Conservation (phyloP, 2,113 vertebrate genomes). For the Tragelaphus scriptus region DNA sequence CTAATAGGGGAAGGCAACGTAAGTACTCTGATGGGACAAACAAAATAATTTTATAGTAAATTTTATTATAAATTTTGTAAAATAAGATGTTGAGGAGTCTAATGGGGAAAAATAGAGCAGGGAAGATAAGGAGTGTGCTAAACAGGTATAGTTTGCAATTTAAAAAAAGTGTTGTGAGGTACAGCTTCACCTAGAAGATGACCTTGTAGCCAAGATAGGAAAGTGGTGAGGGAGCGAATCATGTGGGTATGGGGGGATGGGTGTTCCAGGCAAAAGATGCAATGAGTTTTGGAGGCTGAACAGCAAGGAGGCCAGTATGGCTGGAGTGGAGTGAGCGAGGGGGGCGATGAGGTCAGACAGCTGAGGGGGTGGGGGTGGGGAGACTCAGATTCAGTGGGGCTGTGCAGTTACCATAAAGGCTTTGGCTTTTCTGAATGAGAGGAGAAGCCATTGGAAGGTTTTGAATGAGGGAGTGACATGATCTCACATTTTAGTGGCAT, state of each 20-base stretch:
- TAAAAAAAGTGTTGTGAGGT: neutral
- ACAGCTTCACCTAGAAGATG: neutral
- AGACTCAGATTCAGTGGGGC: neutral
- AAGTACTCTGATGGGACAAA: neutral
- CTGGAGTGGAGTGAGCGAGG: neutral
- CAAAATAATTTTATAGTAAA: neutral
- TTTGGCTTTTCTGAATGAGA: neutral
- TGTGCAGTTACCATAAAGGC: neutral
- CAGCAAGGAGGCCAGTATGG: neutral
- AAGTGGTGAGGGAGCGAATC: accelerated
- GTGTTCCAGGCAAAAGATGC: neutral
- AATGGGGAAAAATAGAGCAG: neutral
- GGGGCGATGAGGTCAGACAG: neutral
- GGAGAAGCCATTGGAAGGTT: neutral
- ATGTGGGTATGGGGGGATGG: neutral
- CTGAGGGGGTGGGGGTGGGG: accelerated
- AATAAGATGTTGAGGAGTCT: neutral
- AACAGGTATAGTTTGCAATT: neutral
- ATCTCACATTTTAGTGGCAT: neutral
- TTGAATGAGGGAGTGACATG: neutral
- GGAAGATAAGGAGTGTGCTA: neutral
- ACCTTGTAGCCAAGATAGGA: neutral
- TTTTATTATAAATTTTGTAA: neutral
- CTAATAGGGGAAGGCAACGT: neutral
- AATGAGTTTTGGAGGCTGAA: neutral